Evolutionary conservation across 1,140 invertebrate species (phyloP).

Genomic region (Ditylenchus dipsaci): DNA sequence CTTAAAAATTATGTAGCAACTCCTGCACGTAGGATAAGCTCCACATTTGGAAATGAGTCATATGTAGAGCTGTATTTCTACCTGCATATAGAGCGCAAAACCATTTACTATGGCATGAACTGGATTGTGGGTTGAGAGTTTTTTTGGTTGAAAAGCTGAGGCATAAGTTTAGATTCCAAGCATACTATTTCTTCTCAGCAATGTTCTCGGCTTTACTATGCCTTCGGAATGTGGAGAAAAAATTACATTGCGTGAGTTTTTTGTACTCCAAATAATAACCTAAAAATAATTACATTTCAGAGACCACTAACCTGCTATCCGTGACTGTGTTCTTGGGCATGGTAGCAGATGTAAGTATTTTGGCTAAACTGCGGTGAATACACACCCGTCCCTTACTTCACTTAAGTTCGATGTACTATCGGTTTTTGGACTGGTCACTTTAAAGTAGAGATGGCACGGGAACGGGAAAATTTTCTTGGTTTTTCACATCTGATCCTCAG

Average conservation of each 20-base stretch:
- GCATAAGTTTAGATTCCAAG: slow-evolving; percentile 67
- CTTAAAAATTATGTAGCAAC: slow-evolving; percentile 34
- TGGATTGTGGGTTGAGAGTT: slow-evolving; percentile 64
- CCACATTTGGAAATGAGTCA: slow-evolving; percentile 37
- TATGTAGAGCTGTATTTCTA: slow-evolving; percentile 52
- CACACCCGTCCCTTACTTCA: too few relatives aligned
- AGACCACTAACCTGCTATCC: slow-evolving; percentile 78
- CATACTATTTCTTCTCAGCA: slow-evolving; percentile 77
- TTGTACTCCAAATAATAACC: too few relatives aligned
- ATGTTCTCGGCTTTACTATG: slow-evolving; percentile 82
- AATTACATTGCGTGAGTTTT: slow-evolving; percentile 63
- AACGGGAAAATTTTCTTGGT: too few relatives aligned
- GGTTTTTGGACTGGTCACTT: too few relatives aligned
- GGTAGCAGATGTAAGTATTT: slow-evolving; percentile 6
- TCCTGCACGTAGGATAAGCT: slow-evolving; percentile 12
- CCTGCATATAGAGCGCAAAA: slow-evolving; percentile 68
- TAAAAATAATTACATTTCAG: slow-evolving; percentile 25
- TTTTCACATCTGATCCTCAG: too few relatives aligned
- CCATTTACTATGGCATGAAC: slow-evolving; percentile 86
- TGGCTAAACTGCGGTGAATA: too few relatives aligned
- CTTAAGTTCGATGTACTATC: too few relatives aligned
- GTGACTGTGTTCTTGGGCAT: slow-evolving; percentile 91
- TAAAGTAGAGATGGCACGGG: too few relatives aligned
- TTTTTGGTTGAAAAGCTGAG: slow-evolving; percentile 17
- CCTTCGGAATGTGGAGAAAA: slow-evolving; percentile 86